Evolutionary conservation across 2,113 vertebrate species (phyloP).

Genomic region (Pterophyllum scalare): DNA sequence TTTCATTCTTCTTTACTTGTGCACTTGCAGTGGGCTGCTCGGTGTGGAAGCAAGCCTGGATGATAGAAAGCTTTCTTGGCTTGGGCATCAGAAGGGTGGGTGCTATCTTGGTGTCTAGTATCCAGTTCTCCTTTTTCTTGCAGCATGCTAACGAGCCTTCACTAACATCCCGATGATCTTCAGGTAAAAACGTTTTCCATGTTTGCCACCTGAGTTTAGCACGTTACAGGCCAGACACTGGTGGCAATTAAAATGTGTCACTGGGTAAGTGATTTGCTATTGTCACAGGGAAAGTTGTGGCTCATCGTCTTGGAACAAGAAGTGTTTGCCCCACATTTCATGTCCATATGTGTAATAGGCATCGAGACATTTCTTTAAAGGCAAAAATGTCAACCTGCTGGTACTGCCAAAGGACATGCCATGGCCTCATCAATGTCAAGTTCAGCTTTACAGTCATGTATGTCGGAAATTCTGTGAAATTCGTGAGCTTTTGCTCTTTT

Average conservation of each 20-base stretch:
- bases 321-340: not conserved
- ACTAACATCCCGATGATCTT: not conserved
- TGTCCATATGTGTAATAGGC: not conserved
- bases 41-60: not conserved
- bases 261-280: not conserved
- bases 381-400: slow-evolving; percentile 1
- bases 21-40: not conserved
- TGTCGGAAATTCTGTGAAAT: fast-evolving
- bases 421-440: not conserved
- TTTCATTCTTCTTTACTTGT: not conserved
- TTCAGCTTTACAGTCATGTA: not conserved
- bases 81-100: not conserved
- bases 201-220: not conserved
- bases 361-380: not conserved
- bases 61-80: not conserved
- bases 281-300: not conserved
- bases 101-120: not conserved
- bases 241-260: not conserved
- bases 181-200: not conserved
- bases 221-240: too few relatives aligned
- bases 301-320: not conserved
- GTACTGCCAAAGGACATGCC: not conserved
- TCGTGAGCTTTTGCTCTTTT: fast-evolving
- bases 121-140: not conserved
- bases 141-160: not conserved